Percentiles rank a stretch among this genome's conserved stretches.
These are phyloP conservation scores for Catharus minimus DNA, from an alignment of 2,113 vertebrate genomes.

Conservation along the genomic window DNA sequence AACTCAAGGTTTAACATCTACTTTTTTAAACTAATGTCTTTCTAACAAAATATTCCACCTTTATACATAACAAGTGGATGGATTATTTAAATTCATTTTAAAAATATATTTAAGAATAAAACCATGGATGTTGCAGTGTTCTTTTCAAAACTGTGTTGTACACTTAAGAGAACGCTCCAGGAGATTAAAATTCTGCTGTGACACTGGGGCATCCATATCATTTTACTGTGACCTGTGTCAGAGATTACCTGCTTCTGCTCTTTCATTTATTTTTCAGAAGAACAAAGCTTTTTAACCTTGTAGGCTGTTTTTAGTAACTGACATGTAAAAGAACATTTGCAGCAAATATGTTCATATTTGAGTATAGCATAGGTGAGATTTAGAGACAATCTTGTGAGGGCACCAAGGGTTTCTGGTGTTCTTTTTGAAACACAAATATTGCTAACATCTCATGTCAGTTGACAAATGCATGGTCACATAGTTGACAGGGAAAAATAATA, in stretches of 20 bases:
- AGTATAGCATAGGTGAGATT: neutral
- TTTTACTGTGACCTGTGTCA: slow-evolving; percentile 24
- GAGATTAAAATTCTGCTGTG: neutral
- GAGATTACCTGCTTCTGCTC: slow-evolving; percentile 36
- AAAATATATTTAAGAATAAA: neutral
- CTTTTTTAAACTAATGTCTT: neutral
- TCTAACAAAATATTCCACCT: neutral
- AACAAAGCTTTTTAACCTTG: slow-evolving; percentile 24
- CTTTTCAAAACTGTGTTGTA: neutral
- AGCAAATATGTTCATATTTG: neutral
- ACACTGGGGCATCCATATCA: slow-evolving; percentile 1
- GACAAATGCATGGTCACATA: neutral
- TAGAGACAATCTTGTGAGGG: neutral
- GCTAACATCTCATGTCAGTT: neutral
- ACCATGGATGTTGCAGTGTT: neutral
- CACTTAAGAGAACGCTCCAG: neutral
- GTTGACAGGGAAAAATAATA: neutral
- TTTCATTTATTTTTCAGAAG: slow-evolving; percentile 34
- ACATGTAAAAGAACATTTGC: neutral
- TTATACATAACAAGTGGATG: neutral
- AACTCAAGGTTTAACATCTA: neutral
- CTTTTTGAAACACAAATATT: neutral
- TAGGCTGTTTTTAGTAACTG: neutral
- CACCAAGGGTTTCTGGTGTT: neutral
- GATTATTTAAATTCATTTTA: neutral